Evolutionary conservation across 2,113 vertebrate species (phyloP).

Genomic region (Eubucco bourcierii): DNA sequence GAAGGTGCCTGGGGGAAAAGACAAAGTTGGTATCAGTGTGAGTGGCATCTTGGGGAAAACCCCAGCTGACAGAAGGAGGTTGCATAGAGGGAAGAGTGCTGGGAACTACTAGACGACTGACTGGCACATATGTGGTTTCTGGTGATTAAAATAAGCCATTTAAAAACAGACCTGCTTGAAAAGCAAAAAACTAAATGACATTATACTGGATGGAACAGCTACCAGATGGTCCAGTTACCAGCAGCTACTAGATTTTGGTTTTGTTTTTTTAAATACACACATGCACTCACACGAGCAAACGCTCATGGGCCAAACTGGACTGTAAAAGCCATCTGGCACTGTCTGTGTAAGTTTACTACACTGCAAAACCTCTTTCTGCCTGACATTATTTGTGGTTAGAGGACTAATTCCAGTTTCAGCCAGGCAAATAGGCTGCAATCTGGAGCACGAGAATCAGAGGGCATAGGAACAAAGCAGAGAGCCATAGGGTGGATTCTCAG

Average conservation of each 20-base stretch:
- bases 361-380: constrained; percentile 35
- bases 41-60: constrained; percentile 71
- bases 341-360: constrained; percentile 33
- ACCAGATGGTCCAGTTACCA: constrained; percentile 68
- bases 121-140: constrained; percentile 69
- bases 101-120: constrained; percentile 59
- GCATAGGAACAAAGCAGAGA: constrained; percentile 34
- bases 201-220: constrained; percentile 62
- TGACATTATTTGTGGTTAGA: constrained; percentile 52
- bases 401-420: constrained; percentile 43
- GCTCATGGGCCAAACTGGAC: constrained; percentile 64
- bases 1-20: constrained; percentile 58
- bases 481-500: background rate
- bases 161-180: constrained; percentile 69
- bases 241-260: constrained; percentile 60
- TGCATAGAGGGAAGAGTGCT: constrained; percentile 49
- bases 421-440: constrained; percentile 28
- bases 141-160: constrained; percentile 69
- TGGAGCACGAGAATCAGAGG: background rate
- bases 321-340: constrained; percentile 64
- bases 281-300: constrained; percentile 11
- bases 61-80: constrained; percentile 68
- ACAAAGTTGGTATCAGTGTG: constrained; percentile 60
- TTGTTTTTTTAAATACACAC: constrained; percentile 42
- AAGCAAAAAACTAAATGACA: constrained; percentile 68